Conservation (phyloP, 2,888 invertebrate species). For the Bellardia bayeri region DNA sequence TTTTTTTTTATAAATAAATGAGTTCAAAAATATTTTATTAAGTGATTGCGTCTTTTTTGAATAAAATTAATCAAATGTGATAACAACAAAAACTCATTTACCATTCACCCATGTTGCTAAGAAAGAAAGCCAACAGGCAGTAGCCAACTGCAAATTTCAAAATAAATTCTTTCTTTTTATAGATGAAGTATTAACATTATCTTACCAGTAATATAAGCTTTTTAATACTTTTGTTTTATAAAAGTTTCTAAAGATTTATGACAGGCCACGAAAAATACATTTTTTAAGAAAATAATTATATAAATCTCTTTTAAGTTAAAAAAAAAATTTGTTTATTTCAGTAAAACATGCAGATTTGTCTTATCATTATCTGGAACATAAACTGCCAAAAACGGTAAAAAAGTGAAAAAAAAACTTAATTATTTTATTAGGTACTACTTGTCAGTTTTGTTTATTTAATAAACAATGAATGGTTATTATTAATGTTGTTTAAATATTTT, state of each 20-base stretch:
- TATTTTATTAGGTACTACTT: slow-evolving; percentile 10
- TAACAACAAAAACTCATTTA: background rate
- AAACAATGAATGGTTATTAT: slow-evolving; percentile 4
- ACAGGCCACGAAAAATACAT: background rate
- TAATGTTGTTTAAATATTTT: background rate
- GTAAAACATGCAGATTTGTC: background rate
- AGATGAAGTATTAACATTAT: slow-evolving; percentile 13
- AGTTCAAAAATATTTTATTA: too few relatives aligned
- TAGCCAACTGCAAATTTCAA: background rate
- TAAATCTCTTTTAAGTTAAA: slow-evolving; percentile 1
- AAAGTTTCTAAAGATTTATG: background rate
- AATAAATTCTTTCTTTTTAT: background rate
- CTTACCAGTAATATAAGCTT: background rate
- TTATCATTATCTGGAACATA: background rate
- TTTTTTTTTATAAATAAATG: too few relatives aligned
- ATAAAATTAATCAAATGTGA: slow-evolving; percentile 7
- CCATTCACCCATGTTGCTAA: background rate
- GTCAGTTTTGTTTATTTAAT: background rate
- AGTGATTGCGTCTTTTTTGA: too few relatives aligned
- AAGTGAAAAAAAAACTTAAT: background rate
- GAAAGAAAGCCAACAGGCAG: too few relatives aligned
- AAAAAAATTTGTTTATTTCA: background rate
- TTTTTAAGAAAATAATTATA: background rate
- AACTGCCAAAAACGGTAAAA: background rate
- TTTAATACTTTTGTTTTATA: background rate